Evolutionary conservation across 2,888 invertebrate species (phyloP).

Genomic region (Syrista parreyssii): DNA sequence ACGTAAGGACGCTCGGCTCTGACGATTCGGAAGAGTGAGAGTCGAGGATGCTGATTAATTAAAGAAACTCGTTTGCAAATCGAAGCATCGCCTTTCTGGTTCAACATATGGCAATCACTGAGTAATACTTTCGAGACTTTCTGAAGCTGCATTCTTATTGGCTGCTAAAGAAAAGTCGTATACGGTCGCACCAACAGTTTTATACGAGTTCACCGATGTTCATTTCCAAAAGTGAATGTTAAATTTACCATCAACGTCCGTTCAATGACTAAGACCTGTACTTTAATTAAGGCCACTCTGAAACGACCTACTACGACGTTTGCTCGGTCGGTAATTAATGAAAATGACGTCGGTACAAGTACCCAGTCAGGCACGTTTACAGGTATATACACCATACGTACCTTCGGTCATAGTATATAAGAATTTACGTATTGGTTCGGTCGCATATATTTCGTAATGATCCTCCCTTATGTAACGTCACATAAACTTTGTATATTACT

Average conservation of each 20-base stretch:
- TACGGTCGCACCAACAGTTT: not conserved
- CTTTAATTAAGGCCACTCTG: not conserved
- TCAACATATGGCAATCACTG: not conserved
- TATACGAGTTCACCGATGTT: not conserved
- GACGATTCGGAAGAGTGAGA: not conserved
- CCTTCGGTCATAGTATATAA: not conserved
- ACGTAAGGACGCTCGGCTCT: not conserved
- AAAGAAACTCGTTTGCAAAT: not conserved
- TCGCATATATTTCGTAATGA: not conserved
- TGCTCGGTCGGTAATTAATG: not conserved
- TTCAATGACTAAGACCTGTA: not conserved
- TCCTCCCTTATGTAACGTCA: not conserved
- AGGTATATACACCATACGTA: constrained; percentile 7
- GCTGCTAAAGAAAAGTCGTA: not conserved
- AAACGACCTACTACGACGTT: not conserved
- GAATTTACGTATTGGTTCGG: not conserved
- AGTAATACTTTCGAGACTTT: not conserved
- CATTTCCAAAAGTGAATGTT: not conserved
- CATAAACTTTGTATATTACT: not conserved
- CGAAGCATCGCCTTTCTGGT: not conserved
- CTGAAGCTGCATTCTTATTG: not conserved
- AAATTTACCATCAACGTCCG: not conserved
- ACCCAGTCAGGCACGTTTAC: not conserved
- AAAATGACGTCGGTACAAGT: not conserved
- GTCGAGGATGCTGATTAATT: not conserved